Base-by-base conservation (phyloP, 1,140 invertebrate genomes). In the Penaeus chinensis region DNA sequence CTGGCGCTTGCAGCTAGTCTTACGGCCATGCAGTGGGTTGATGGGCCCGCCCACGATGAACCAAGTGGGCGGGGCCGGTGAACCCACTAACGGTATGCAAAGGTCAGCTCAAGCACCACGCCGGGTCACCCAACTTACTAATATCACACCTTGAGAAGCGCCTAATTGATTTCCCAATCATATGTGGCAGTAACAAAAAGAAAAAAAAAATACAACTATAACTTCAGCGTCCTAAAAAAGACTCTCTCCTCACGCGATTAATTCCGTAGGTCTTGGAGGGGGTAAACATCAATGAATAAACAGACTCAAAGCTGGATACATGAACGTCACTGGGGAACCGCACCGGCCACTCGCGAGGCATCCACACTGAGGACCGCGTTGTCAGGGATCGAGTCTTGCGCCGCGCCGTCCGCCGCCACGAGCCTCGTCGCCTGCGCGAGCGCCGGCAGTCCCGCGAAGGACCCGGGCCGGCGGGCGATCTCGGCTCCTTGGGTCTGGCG, bases 111-210 rank as follows among this genome's bases (percentile, higher is more conserved):
- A 27, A 65, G 19, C 37, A 76, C 42, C 80, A 82, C 24, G n/a
- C 22, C 62, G 63, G 62, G 71, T 61, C n/a, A 60, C 83, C 78
- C 74, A 27, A 20, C 27, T 24, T 69, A 80, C 47, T 71, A 71
- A 62, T 79, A 84, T 78, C 82, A 88, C 81, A 88, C 87, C 82
- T 84, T 79, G 13, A 71, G 62, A 79, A 79, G 65, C 87, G 82
- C 76, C 87, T 69, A 13, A 61, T 66, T 83, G 8, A 62, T 86
- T 71, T 60, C 37, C 80, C 32, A 61, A 63, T 54, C 22, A 82
- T 76, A 20, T 62, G 63, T 71, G 71, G 66, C 83, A 81, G 47
- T 82, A 87, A 87, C 78, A 87, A 74, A 81, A 66, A 80, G 47
- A 85, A 5, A 65, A 65, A 24, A 74, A 37, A 74, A 27, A 74